These are phyloP conservation scores for Tragelaphus eurycerus DNA, from an alignment of 2,797 vertebrate species.

Conservation along the genomic window DNA sequence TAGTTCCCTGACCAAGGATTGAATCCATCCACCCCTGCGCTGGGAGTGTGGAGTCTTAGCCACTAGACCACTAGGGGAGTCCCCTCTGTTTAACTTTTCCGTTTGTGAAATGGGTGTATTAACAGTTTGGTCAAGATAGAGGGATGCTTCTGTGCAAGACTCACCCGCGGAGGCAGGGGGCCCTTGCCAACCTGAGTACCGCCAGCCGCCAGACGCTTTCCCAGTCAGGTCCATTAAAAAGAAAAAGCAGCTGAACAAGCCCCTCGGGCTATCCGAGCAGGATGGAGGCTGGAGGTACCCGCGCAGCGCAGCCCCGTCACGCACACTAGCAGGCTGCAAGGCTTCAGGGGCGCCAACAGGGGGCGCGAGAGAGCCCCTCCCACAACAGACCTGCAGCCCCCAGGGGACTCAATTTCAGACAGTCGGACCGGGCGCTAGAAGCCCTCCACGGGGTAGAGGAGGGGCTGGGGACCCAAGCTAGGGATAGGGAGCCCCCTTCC, in stretches of 20 bases:
- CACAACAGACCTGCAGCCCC: background rate
- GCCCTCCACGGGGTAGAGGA: background rate
- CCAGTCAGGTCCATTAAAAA: background rate
- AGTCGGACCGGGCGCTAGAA: background rate
- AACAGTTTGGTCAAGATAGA: background rate
- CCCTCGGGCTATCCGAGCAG: background rate
- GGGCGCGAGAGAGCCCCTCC: background rate
- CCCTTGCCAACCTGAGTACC: background rate
- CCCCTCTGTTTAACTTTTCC: background rate
- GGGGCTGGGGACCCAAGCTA: background rate
- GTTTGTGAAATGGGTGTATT: background rate
- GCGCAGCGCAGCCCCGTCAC: background rate
- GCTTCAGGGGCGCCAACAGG: no score
- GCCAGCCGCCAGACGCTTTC: fast-evolving
- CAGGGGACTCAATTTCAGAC: no score
- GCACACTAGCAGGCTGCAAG: background rate
- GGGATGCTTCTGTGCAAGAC: background rate
- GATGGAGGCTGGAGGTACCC: background rate
- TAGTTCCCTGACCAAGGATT: background rate
- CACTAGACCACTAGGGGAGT: background rate
- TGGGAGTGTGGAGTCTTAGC: background rate
- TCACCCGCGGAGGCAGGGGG: background rate
- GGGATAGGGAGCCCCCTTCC: background rate
- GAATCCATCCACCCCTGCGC: background rate
- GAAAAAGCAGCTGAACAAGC: background rate